Evolutionary conservation across 64 coral and sea anemone species (phyloP).

Genomic region (Dendronephthya gigantea): DNA sequence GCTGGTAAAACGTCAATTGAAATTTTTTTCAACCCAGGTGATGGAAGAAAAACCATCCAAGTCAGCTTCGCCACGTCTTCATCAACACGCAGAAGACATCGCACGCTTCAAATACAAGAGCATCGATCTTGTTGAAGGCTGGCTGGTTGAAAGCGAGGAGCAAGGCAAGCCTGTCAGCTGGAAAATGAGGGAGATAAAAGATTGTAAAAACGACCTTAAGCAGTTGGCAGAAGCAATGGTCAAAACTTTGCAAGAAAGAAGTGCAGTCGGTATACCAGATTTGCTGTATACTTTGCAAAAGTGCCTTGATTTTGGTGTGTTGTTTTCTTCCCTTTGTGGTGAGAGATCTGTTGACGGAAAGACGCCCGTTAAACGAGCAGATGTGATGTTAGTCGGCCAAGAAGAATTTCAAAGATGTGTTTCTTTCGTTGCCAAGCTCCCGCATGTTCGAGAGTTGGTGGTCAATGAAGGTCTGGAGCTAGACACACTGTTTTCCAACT

Average conservation of each 20-base stretch:
- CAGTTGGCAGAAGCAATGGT: background rate
- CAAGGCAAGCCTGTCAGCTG: background rate
- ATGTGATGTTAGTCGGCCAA: background rate
- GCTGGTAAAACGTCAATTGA: background rate
- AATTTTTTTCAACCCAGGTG: background rate
- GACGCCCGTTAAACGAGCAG: background rate
- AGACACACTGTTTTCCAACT: background rate
- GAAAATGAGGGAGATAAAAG: background rate
- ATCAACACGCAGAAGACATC: background rate
- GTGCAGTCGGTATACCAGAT: background rate
- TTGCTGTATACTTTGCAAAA: background rate
- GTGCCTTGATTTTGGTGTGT: constrained; percentile 18
- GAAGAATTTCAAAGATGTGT: background rate
- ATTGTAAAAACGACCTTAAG: background rate
- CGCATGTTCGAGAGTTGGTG: background rate
- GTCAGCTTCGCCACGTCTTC: background rate
- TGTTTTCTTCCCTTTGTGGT: constrained; percentile 17
- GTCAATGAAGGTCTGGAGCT: background rate
- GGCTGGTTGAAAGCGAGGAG: background rate
- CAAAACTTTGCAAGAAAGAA: background rate
- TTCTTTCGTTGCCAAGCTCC: background rate
- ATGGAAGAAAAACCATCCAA: background rate
- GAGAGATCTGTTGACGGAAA: background rate
- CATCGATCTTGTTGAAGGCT: background rate
- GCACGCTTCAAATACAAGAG: background rate